Percentiles rank a stretch among this genome's conserved stretches.
Conservation (phyloP, 2,888 invertebrate genomes). For the Dryocosmus kuriphilus region DNA sequence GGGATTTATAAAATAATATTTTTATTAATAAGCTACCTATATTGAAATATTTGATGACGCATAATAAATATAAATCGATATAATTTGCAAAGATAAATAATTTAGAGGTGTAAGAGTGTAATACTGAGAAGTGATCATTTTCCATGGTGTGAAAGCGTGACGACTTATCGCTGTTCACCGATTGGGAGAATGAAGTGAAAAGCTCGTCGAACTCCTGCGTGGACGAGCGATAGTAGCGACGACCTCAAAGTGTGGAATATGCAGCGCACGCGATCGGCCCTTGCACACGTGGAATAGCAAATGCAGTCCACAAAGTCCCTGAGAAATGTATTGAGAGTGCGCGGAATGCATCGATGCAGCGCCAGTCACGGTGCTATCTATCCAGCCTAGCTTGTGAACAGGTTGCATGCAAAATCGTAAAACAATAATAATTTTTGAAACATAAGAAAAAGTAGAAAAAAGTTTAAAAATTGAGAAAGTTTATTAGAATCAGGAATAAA, state of each 20-base stretch:
- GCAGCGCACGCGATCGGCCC: slow-evolving; percentile 72
- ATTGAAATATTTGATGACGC: too few species aligned
- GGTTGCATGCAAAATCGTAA: slow-evolving; percentile 4
- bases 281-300: slow-evolving; percentile 75
- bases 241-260: slow-evolving; percentile 64
- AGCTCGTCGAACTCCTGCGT: slow-evolving; percentile 47
- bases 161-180: slow-evolving; percentile 46
- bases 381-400: slow-evolving; percentile 57
- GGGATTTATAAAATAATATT: too few species aligned
- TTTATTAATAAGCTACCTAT: too few species aligned
- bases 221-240: slow-evolving; percentile 52
- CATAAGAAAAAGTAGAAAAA: background rate
- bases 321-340: slow-evolving; percentile 73
- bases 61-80: too few species aligned
- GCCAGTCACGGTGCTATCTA: slow-evolving; percentile 60
- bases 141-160: slow-evolving; percentile 17
- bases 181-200: slow-evolving; percentile 53
- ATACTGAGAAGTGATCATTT: background rate
- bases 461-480: background rate
- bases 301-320: slow-evolving; percentile 67
- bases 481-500: background rate
- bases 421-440: background rate
- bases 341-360: slow-evolving; percentile 71
- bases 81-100: background rate
- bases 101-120: background rate